Base-by-base conservation (phyloP, 2,113 vertebrate species). In the Heliornis fulica region DNA sequence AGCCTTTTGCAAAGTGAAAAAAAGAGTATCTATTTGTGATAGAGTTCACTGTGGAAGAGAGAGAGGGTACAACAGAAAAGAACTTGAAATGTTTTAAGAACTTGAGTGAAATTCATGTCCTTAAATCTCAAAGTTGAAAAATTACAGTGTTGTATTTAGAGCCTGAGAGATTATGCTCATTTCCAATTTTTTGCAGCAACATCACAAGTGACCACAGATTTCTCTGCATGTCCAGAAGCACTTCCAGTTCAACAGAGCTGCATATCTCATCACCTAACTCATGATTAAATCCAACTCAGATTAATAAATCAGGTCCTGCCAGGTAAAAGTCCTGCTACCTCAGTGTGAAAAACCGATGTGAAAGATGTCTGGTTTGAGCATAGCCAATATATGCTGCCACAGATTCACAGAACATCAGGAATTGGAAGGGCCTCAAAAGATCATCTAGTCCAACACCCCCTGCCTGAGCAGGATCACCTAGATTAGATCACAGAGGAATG, bases 201-300 rank as follows among this genome's bases (percentile, higher is more conserved):
- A 0, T 26, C 50, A 12, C 7, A 69, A 0, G 1, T 8, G n/a
- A n/a, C n/a, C n/a, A n/a, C n/a, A n/a, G 7, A 28, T 7, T 11
- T 34, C 28, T 63, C 36, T 46, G 19, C 0, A 0, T 34, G 34
- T 66, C 15, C 32, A 53, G n/a, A 81, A 61, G 15, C 1, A 0
- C 11, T 85, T 81, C 69, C 22, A 78, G 8, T 61, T 85, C 54
- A 75, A 17, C 14, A 41, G 6, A 70, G 2, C 32, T 74, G 40
- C 17, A 54, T 51, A 70, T 41, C 23, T 61, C 28, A 16, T 13
- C 13, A 89, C 3, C 13, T 56, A 82, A 57, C 28, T 76, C 45
- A 31, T 38, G 22, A 29, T 56, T 41, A 59, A 85, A 78, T 61
- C 34, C 13, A 59, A 5, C 11, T 63, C 41, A 59, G 48, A 20